A percentile compares a stretch with the other conserved stretches of the same genome.
Conservation (phyloP, 2,113 vertebrate species). For the Australoheros scitulus region DNA sequence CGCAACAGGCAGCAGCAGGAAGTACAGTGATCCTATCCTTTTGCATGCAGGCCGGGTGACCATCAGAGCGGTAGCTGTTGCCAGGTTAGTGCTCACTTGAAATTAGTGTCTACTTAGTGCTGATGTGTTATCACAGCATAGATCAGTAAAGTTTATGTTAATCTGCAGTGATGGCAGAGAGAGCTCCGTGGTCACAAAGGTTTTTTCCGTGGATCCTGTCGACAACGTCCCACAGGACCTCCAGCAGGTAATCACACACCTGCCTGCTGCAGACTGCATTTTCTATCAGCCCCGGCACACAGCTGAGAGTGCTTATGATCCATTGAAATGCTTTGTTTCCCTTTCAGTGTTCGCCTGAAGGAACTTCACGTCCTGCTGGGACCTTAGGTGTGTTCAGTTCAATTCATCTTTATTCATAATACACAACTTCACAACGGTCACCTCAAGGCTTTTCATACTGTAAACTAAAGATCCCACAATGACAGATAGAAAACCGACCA, state of each 20-base stretch:
- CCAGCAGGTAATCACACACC: constrained; percentile 19
- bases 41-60: constrained; percentile 87
- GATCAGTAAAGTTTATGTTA: not conserved
- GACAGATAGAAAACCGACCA: not conserved
- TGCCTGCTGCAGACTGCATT: not conserved
- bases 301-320: not conserved
- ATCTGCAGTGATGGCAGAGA: constrained; percentile 85
- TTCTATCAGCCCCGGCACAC: not conserved
- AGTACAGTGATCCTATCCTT: constrained; percentile 83
- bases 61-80: constrained; percentile 87
- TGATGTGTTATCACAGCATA: not conserved
- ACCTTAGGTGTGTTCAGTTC: constrained; percentile 26
- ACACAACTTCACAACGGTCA: not conserved
- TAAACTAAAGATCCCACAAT: not conserved
- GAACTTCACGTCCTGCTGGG: not conserved
- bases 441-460: accelerated
- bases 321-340: not conserved
- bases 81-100: constrained; percentile 75
- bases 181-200: constrained; percentile 90
- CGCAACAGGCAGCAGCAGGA: constrained; percentile 77
- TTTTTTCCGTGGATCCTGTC: constrained; percentile 84
- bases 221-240: constrained; percentile 45
- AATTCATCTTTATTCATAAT: not conserved
- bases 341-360: constrained; percentile 19
- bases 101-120: accelerated